These are phyloP conservation scores for Seladonia tumulorum DNA, from an alignment of 2,888 invertebrate genomes.

Conservation along the genomic window DNA sequence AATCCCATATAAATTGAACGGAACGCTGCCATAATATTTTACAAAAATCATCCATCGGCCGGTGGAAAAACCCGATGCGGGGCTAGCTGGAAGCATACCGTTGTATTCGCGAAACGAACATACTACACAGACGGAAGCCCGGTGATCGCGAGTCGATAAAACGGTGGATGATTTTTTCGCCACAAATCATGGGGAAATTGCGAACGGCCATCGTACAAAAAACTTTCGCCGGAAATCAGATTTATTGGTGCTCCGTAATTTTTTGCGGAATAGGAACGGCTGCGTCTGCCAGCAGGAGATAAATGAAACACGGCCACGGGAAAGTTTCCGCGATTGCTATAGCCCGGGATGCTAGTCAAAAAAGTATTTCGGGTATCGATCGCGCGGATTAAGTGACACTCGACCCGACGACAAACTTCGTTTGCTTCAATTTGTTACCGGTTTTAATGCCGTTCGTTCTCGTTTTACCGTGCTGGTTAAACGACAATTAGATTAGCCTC, in stretches of 20 bases:
- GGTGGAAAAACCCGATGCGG: neutral
- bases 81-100: neutral
- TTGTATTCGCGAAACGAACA: neutral
- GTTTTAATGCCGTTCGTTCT: conserved; percentile 10
- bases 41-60: neutral
- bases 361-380: conserved; percentile 53
- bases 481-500: neutral
- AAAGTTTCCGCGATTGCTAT: conserved; percentile 50
- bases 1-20: neutral
- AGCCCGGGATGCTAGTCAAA: conserved; percentile 26
- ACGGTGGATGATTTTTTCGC: conserved; percentile 44
- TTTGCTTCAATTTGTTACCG: conserved; percentile 18
- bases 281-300: conserved; percentile 70
- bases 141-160: conserved; percentile 29
- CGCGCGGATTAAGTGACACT: neutral
- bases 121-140: neutral
- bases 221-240: conserved; percentile 67
- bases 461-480: neutral
- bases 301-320: conserved; percentile 63
- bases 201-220: conserved; percentile 54
- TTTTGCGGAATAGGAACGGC: conserved; percentile 68
- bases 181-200: conserved; percentile 68
- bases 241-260: conserved; percentile 68
- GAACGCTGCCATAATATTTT: neutral
- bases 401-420: neutral